A percentile compares a stretch with the other conserved stretches of the same genome.
Evolutionary conservation across 2,797 vertebrate species (phyloP).

Genomic region (Lophura swinhoii): DNA sequence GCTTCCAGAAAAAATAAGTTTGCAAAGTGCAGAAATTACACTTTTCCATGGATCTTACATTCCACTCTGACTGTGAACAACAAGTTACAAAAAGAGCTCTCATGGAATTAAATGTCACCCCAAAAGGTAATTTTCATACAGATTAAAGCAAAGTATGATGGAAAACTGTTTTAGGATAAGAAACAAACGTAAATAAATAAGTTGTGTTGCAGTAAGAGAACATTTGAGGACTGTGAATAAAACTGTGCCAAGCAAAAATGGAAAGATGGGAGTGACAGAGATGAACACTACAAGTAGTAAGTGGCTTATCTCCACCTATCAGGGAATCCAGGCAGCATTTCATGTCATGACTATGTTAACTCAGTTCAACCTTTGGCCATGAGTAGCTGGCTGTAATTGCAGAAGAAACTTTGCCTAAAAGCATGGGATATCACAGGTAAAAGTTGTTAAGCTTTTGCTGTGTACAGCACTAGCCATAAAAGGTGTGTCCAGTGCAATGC

Average conservation of each 20-base stretch:
- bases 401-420: conserved; percentile 40
- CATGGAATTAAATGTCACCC: neutral
- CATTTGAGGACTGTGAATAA: neutral
- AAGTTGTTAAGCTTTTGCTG: conserved; percentile 23
- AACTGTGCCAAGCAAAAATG: conserved; percentile 4
- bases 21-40: neutral
- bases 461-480: neutral
- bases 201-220: neutral
- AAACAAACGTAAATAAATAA: conserved; percentile 2
- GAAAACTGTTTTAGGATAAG: conserved; percentile 13
- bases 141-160: neutral
- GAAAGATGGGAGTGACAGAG: neutral
- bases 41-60: neutral
- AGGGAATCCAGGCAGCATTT: neutral
- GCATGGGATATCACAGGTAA: neutral
- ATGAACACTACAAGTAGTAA: neutral
- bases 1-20: neutral
- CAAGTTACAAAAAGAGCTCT: neutral
- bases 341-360: neutral
- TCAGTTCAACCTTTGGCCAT: conserved; percentile 15
- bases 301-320: neutral
- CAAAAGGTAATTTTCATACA: neutral
- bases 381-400: neutral
- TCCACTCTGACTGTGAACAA: neutral
- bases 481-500: neutral